Evolutionary conservation across 2,888 invertebrate species (phyloP), one percentile per base, ranked within the genome.

Genomic region (Allacma fusca): DNA sequence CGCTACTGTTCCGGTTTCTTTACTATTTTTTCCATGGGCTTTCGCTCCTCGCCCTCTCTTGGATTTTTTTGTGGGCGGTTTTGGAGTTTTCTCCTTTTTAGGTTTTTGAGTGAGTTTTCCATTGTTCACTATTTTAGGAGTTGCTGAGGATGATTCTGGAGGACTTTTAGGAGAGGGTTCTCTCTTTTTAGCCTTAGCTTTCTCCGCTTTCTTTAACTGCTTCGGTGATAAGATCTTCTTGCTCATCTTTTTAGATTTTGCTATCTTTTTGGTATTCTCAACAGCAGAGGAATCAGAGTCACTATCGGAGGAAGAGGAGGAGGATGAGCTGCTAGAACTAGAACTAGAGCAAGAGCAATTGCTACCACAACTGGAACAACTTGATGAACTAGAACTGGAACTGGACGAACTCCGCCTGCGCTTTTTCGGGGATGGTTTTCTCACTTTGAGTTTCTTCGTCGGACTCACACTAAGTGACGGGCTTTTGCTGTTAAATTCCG

Each of bases 311-410:
- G 91, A 88, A 79, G 91, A 88, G 78, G 88, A 89, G 7, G 79
- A 80, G 9, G 89, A 91, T 75, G 91, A 91, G 5, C 90, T 91
- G 0, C 93, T 92, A 59, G 83, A 82, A 72, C 91, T 91, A 75
- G 91, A 91, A 71, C 92, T 91, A 7, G 92, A 92, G 85, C 94
- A 94, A 81, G 93, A 94, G 85, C 94, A 94, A 85, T 94, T 94
- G 0, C 93, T 91, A 2, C 93, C 93, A 85, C 94, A 94, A 0
- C 93, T 92, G 85, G 94, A 94, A 85, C 92, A 93, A 0, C 89
- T 90, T 0, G 93, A 92, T 83, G 90, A 91, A 80, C 92, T 92
- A 84, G 76, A 79, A 73, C 82, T 82, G 23, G 80, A 91, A 85
- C 92, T 93, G 0, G 93, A 92, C 0, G 93, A 92, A 24, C 87